These are phyloP conservation scores for Camponotus floridanus DNA, from an alignment of 1,140 invertebrate species.

Conservation along the genomic window DNA sequence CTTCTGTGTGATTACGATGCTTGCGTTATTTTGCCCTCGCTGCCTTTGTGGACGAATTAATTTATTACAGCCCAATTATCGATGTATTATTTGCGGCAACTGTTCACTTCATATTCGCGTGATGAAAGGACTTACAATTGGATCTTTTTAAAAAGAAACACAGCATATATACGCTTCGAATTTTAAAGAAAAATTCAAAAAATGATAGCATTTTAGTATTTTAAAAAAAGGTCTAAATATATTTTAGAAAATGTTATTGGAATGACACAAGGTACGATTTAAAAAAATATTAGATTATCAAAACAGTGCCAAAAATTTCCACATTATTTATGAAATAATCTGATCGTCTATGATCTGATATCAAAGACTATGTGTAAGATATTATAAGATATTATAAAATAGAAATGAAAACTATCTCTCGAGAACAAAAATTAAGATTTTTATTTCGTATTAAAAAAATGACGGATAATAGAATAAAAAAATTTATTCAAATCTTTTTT, in stretches of 20 bases:
- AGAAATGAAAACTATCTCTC: not conserved
- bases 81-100: slow-evolving; percentile 40
- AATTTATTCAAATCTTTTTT: not conserved
- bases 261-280: not conserved
- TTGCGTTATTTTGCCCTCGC: slow-evolving; percentile 77
- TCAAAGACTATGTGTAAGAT: not conserved
- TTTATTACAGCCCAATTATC: slow-evolving; percentile 86
- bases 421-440: not conserved
- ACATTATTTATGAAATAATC: not conserved
- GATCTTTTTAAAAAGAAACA: not conserved
- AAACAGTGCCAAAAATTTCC: not conserved
- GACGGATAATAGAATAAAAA: not conserved
- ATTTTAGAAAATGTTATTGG: not conserved
- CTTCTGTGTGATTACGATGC: slow-evolving; percentile 68
- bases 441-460: not conserved
- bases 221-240: not conserved
- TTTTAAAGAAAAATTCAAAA: slow-evolving; percentile 14
- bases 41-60: slow-evolving; percentile 84
- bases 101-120: slow-evolving; percentile 22
- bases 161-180: not conserved
- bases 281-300: slow-evolving; percentile 16
- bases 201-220: not conserved
- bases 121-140: not conserved
- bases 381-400: too few species aligned
- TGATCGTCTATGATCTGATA: not conserved